Conservation (phyloP, 2,797 vertebrate genomes). For the Chrosomus eos region DNA sequence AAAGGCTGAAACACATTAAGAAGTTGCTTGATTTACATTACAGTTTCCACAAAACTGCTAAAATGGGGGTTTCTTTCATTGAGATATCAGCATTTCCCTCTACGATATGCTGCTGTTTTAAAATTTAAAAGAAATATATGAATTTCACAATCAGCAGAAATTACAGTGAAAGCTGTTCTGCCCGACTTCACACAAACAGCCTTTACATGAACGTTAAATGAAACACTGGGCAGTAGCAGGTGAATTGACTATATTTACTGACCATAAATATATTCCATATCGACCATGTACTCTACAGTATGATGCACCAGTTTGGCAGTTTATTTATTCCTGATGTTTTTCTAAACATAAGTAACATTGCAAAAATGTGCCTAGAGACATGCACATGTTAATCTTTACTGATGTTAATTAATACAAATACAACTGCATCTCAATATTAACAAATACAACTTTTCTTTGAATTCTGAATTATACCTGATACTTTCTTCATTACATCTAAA, state of each 20-base stretch:
- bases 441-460: neutral
- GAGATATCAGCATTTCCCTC: neutral
- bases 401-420: too few species aligned
- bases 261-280: neutral
- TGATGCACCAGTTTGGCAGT: neutral
- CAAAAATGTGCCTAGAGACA: neutral
- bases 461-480: too few species aligned
- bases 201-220: neutral
- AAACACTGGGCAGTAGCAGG: neutral
- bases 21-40: slow-evolving; percentile 12
- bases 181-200: neutral
- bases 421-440: too few species aligned
- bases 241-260: neutral
- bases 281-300: neutral
- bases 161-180: neutral
- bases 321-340: neutral
- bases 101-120: neutral
- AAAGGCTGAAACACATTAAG: slow-evolving; percentile 28
- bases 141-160: slow-evolving; percentile 5
- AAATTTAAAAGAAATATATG: neutral
- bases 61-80: slow-evolving; percentile 4
- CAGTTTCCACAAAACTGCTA: slow-evolving; percentile 10
- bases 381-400: too few species aligned
- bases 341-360: neutral
- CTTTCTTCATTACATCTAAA: too few species aligned